A percentile compares a stretch with the other conserved stretches of the same genome.
phyloP scores from a whole-genome alignment of 1,140 invertebrate genomes.

The Lysiphlebus fabarum region DNA sequence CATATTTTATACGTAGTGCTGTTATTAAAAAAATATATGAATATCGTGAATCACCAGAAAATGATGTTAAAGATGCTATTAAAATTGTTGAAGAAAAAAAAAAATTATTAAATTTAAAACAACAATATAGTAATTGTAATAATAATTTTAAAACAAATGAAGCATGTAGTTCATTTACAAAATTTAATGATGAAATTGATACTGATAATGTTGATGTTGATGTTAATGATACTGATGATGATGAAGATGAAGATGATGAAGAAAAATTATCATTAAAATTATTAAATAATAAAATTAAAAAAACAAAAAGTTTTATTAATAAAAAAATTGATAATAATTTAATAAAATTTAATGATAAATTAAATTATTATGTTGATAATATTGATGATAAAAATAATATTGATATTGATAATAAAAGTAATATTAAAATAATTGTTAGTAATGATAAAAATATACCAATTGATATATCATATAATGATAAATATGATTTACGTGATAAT shows the following conservation, averaged over 20 bases:
- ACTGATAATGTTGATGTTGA: background rate
- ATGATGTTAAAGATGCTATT: constrained; percentile 43
- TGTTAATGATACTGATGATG: background rate
- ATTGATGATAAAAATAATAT: constrained; percentile 25
- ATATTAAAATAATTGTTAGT: constrained; percentile 44
- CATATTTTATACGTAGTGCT: constrained; percentile 71
- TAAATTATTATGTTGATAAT: constrained; percentile 26
- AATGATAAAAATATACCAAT: constrained; percentile 22
- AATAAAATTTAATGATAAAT: constrained; percentile 24
- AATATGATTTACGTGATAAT: constrained; percentile 22
- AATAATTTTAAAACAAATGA: too few relatives aligned
- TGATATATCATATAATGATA: constrained; percentile 6
- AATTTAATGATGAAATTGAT: background rate
- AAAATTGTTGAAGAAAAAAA: constrained; percentile 33
- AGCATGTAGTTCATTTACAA: too few relatives aligned
- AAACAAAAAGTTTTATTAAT: constrained; percentile 38
- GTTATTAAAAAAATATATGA: constrained; percentile 41
- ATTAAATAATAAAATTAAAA: constrained; percentile 31
- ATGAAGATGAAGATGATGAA: background rate
- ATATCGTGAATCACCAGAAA: constrained; percentile 33
- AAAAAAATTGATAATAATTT: constrained; percentile 32
- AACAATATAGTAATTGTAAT: too few relatives aligned
- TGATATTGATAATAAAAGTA: constrained; percentile 29
- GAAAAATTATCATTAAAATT: constrained; percentile 7
- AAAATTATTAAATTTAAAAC: constrained; percentile 30